A percentile compares a stretch with the other conserved stretches of the same genome.
These are phyloP conservation scores for Neotragus pygmaeus DNA, from an alignment of 2,113 vertebrate species.

Conservation along the genomic window DNA sequence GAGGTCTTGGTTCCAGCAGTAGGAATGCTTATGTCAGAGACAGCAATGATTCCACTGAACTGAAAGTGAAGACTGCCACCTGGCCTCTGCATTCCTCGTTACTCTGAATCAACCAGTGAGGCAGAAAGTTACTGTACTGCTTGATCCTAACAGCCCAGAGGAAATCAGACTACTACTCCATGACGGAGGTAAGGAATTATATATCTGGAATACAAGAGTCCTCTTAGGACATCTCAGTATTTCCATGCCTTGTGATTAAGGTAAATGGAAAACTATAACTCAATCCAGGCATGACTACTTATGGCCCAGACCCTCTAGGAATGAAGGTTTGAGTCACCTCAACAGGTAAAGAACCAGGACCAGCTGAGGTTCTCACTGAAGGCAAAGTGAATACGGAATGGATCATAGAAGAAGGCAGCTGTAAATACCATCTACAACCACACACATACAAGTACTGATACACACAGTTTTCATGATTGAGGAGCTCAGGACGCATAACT, in stretches of 20 bases:
- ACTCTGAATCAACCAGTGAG: neutral
- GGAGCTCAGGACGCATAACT: neutral
- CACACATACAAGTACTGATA: neutral
- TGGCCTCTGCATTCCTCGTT: neutral
- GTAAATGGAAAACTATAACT: neutral
- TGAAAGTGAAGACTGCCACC: neutral
- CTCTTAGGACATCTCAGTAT: neutral
- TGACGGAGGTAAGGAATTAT: neutral
- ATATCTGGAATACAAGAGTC: neutral
- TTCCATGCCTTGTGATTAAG: neutral
- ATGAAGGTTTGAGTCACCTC: neutral
- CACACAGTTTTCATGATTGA: neutral
- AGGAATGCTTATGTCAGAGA: neutral
- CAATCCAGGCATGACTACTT: neutral
- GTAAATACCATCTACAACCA: neutral
- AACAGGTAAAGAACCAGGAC: neutral
- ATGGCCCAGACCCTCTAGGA: neutral
- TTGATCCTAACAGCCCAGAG: neutral
- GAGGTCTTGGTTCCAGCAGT: neutral
- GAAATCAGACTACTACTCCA: neutral
- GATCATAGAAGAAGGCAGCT: neutral
- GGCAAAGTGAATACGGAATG: neutral
- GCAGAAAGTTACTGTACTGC: neutral
- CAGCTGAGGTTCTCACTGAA: neutral
- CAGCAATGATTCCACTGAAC: neutral